These are phyloP conservation scores for Parnassius glacialis DNA, from an alignment of 2,888 invertebrate species.

Conservation along the genomic window DNA sequence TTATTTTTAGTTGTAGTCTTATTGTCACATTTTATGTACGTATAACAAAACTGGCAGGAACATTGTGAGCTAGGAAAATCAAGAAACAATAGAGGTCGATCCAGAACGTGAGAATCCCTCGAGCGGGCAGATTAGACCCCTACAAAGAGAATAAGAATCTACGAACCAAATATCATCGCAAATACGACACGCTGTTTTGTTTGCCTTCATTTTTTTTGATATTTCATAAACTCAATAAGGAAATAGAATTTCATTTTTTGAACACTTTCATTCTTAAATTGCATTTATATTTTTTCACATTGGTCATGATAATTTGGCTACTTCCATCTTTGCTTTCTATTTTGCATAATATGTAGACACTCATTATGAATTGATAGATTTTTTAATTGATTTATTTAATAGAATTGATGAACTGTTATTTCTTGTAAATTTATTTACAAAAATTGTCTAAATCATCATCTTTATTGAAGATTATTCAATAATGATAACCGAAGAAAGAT, in stretches of 20 bases:
- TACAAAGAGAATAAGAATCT: constrained; percentile 69
- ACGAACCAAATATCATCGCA: constrained; percentile 63
- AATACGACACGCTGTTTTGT: constrained; percentile 65
- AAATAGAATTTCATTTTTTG: constrained; percentile 33
- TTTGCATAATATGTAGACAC: no score
- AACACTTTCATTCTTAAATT: constrained; percentile 2
- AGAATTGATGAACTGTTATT: no score
- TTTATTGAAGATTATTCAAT: not conserved
- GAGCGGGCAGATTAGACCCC: constrained; percentile 64
- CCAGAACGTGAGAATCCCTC: constrained; percentile 64
- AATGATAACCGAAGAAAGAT: not conserved
- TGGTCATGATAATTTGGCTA: not conserved
- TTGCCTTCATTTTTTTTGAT: constrained; percentile 71
- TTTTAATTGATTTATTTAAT: no score
- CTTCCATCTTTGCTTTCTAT: no score
- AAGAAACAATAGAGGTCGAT: constrained; percentile 66
- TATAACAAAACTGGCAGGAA: constrained; percentile 18
- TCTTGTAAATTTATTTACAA: no score
- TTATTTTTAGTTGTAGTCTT: constrained; percentile 13
- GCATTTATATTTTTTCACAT: not conserved
- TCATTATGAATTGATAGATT: no score
- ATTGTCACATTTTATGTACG: constrained; percentile 15
- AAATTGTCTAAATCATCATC: no score
- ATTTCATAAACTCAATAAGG: constrained; percentile 52
- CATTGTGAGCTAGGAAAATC: constrained; percentile 45